Evolutionary conservation across 2,113 vertebrate genomes (phyloP).

Genomic region (Anoura caudifer): DNA sequence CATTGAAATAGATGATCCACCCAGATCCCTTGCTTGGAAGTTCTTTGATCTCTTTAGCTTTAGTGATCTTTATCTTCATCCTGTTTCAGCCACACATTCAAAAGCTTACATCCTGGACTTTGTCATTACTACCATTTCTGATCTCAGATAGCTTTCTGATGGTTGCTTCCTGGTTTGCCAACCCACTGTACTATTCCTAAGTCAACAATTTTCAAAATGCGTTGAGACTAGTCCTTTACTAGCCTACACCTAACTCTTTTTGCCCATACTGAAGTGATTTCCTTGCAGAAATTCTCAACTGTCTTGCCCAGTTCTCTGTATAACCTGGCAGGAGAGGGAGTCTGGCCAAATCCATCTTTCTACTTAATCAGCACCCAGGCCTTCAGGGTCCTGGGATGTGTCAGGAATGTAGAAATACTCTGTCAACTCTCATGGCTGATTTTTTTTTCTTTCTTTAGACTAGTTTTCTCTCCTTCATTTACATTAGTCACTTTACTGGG

Average conservation of each 20-base stretch:
- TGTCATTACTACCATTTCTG: background rate
- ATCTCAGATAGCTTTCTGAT: background rate
- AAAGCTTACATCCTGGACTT: background rate
- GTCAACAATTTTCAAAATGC: background rate
- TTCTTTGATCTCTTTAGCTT: background rate
- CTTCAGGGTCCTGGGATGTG: background rate
- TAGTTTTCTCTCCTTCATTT: background rate
- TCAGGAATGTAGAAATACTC: background rate
- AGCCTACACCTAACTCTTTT: background rate
- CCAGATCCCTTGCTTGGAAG: background rate
- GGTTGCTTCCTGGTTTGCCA: background rate
- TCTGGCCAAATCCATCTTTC: background rate
- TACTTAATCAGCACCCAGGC: background rate
- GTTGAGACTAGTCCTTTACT: background rate
- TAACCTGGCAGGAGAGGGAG: background rate
- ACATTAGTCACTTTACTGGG: background rate
- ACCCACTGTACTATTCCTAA: background rate
- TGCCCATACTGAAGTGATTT: background rate
- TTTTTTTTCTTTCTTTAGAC: background rate
- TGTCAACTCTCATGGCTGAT: background rate
- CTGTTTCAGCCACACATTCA: background rate
- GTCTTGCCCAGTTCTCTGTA: background rate
- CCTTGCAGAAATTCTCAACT: background rate
- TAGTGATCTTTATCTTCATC: background rate
- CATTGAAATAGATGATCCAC: background rate